These are phyloP conservation scores for Lepetodrilus schrolli DNA, from an alignment of 2,888 invertebrate species.

Conservation along the genomic window DNA sequence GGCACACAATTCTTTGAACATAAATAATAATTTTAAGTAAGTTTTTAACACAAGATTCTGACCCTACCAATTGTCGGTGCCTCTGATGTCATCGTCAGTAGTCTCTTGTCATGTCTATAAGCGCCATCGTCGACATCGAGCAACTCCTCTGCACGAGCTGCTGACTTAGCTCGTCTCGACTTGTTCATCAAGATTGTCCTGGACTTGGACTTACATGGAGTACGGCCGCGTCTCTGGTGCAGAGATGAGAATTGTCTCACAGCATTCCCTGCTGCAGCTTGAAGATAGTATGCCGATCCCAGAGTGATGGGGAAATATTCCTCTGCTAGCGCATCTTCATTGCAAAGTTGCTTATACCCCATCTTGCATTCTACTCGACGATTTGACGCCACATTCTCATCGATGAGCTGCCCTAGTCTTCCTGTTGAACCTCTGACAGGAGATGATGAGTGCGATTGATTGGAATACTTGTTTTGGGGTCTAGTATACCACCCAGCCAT, in stretches of 20 bases:
- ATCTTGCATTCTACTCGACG: not conserved
- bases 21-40: too few species aligned
- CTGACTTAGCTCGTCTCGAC: not conserved
- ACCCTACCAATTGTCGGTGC: slow-evolving; percentile 15
- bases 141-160: not conserved
- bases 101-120: not conserved
- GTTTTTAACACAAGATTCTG: too few species aligned
- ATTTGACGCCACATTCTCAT: not conserved
- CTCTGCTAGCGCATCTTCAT: not conserved
- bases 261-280: not conserved
- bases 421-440: not conserved
- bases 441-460: not conserved
- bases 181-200: not conserved
- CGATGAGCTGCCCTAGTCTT: not conserved
- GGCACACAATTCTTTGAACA: too few species aligned
- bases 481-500: not conserved
- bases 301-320: slow-evolving; percentile 24
- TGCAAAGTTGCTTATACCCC: not conserved
- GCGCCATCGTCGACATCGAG: not conserved
- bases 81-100: not conserved
- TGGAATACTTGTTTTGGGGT: not conserved
- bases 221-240: too few species aligned
- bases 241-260: not conserved
- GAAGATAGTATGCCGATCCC: not conserved
- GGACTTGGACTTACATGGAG: not conserved